Evolutionary conservation across 2,888 invertebrate species (phyloP).

Genomic region (Drosophila ustulata): DNA sequence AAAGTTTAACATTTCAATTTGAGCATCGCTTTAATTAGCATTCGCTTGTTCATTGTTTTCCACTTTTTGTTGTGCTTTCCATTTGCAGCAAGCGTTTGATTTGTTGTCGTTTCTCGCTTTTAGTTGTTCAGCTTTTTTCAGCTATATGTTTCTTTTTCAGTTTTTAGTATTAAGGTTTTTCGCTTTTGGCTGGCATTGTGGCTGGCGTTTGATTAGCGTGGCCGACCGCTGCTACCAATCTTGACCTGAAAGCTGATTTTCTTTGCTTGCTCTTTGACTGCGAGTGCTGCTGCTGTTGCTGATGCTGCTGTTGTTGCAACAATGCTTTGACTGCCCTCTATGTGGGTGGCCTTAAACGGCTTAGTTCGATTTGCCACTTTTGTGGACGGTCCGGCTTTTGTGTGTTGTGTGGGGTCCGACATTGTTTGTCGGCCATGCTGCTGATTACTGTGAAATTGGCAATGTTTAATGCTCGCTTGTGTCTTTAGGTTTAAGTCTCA

Average conservation of each 20-base stretch:
- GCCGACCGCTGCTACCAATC: constrained; percentile 62
- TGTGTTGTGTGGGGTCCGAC: constrained; percentile 42
- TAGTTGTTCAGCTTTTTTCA: constrained; percentile 13
- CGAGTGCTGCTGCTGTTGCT: constrained; percentile 13
- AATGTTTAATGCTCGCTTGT: constrained; percentile 70
- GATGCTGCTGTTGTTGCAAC: constrained; percentile 10
- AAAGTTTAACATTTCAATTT: constrained; percentile 78
- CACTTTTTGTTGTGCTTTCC: constrained; percentile 69
- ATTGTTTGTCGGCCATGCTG: constrained; percentile 50
- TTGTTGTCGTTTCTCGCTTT: constrained; percentile 54
- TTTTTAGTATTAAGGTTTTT: constrained; percentile 29
- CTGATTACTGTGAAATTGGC: constrained; percentile 78
- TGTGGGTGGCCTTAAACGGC: constrained; percentile 78
- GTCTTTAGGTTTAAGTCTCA: constrained; percentile 58
- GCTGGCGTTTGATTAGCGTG: constrained; percentile 71
- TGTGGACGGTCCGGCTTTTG: constrained; percentile 29
- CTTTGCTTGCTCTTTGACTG: constrained; percentile 50
- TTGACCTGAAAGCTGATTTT: constrained; percentile 59
- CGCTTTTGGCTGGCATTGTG: constrained; percentile 45
- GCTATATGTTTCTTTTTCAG: constrained; percentile 2
- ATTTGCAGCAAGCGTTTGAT: constrained; percentile 72
- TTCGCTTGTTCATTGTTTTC: constrained; percentile 73
- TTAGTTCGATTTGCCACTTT: constrained; percentile 70
- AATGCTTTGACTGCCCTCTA: constrained; percentile 46
- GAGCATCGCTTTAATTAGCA: constrained; percentile 74